Percentiles rank a stretch among this genome's conserved stretches.
Evolutionary conservation across 2,797 vertebrate species (phyloP).

Genomic region (Eulemur rubriventer): DNA sequence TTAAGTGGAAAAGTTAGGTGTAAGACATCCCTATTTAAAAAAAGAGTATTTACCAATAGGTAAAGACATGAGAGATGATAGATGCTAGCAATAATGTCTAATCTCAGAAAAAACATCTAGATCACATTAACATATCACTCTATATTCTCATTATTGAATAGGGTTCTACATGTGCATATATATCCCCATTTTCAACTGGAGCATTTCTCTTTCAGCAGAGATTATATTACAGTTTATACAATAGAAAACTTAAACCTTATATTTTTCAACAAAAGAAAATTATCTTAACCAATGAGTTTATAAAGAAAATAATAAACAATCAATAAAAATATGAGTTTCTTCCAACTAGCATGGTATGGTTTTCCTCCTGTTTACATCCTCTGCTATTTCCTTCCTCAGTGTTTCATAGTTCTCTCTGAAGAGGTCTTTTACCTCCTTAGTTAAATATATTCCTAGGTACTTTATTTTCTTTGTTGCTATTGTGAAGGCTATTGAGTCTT

Average conservation of each 20-base stretch:
- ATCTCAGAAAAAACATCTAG: background rate
- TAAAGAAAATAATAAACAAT: background rate
- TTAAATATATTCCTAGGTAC: too few relatives aligned
- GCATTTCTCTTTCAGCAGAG: background rate
- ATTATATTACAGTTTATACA: background rate
- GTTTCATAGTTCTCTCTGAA: too few relatives aligned
- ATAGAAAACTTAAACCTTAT: background rate
- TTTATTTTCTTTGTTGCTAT: too few relatives aligned
- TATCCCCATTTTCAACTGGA: background rate
- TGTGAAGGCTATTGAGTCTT: too few relatives aligned
- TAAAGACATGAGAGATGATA: background rate
- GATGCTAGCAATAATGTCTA: background rate
- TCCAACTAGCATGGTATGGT: background rate
- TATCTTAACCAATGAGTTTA: background rate
- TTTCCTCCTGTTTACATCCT: too few relatives aligned
- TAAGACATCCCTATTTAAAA: background rate
- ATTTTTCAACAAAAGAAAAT: background rate
- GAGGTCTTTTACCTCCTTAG: too few relatives aligned
- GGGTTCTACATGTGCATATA: background rate
- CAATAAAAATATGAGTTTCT: background rate
- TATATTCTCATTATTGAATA: background rate
- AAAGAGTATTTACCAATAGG: background rate
- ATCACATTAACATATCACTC: background rate
- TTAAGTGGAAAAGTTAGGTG: background rate
- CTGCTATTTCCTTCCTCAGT: too few relatives aligned